Conservation (phyloP, 2,113 vertebrate species). For the Pogonocichla stellata region DNA sequence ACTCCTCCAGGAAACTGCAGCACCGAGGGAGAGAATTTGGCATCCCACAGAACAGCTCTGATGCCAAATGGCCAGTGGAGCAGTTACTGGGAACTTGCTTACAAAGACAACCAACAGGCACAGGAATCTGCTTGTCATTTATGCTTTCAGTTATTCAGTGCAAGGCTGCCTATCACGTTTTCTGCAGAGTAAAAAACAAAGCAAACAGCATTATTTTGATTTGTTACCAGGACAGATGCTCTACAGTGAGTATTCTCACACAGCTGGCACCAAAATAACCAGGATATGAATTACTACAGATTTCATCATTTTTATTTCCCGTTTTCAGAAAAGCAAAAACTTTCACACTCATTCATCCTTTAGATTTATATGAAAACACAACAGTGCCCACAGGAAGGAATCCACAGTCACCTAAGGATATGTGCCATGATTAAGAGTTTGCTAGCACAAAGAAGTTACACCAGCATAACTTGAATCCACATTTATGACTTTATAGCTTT, state of each 20-base stretch:
- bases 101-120: constrained; percentile 47
- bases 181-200: not conserved
- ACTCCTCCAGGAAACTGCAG: constrained; percentile 56
- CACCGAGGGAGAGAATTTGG: not conserved
- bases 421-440: not conserved
- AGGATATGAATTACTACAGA: not conserved
- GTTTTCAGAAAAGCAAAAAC: not conserved
- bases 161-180: not conserved
- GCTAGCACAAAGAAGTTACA: not conserved
- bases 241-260: not conserved
- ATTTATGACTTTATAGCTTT: not conserved
- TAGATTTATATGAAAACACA: not conserved
- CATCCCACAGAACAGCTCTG: not conserved
- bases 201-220: not conserved
- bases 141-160: not conserved
- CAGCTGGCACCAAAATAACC: not conserved
- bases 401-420: not conserved
- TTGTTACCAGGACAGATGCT: not conserved
- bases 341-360: not conserved
- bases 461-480: not conserved
- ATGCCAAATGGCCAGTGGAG: not conserved
- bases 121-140: not conserved
- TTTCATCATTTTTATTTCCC: not conserved
- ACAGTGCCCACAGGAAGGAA: not conserved
- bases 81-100: not conserved